Evolutionary conservation across 2,797 vertebrate species (phyloP).

Genomic region (Syngnathus rostellatus): DNA sequence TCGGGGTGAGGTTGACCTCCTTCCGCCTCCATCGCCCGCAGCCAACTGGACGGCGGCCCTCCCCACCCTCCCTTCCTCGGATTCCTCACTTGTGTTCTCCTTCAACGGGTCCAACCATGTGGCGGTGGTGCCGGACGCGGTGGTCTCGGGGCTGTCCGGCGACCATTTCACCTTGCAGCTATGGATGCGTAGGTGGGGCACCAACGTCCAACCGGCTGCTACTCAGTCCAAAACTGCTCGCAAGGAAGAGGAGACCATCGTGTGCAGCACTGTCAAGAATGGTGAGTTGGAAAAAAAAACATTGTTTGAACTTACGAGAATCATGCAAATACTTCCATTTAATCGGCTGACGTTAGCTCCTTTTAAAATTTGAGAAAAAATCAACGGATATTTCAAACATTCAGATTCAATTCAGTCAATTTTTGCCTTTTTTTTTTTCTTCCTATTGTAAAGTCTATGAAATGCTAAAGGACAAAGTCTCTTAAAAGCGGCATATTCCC

Average conservation of each 20-base stretch:
- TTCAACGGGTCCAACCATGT: conserved; percentile 92
- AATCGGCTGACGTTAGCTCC: no score
- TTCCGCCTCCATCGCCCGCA: conserved; percentile 83
- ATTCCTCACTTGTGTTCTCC: conserved; percentile 95
- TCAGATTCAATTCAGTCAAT: no score
- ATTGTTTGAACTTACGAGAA: neutral
- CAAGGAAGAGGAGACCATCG: conserved; percentile 88
- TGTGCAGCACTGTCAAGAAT: conserved; percentile 90
- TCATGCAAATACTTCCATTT: no score
- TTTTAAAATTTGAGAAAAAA: no score
- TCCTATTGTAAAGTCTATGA: no score
- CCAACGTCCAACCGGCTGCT: conserved; percentile 61
- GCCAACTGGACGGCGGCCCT: conserved; percentile 89
- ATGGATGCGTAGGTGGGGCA: conserved; percentile 87
- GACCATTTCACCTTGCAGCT: conserved; percentile 95
- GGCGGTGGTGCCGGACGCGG: conserved; percentile 78
- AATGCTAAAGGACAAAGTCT: no score
- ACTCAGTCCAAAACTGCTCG: conserved; percentile 70
- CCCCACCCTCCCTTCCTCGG: conserved; percentile 91
- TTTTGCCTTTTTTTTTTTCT: no score
- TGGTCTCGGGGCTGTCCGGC: conserved; percentile 78
- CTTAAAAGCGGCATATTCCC: no score
- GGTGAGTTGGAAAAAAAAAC: conserved; percentile 65
- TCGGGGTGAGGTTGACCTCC: conserved; percentile 87
- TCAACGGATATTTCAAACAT: no score